These are phyloP conservation scores for Eupelmus urozonus DNA, from an alignment of 2,888 invertebrate species.

Conservation along the genomic window DNA sequence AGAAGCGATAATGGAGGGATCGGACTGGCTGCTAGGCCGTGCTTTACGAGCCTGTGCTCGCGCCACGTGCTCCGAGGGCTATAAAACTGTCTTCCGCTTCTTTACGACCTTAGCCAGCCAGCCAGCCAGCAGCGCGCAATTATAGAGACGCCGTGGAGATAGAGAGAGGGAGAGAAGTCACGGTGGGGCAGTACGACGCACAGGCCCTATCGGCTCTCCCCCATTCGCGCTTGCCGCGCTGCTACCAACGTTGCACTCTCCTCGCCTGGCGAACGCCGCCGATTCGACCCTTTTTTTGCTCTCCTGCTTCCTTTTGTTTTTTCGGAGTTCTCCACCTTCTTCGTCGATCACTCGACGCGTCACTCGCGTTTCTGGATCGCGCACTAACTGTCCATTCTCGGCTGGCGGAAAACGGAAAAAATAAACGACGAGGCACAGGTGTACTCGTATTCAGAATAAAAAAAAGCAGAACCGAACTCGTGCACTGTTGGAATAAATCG, in stretches of 20 bases:
- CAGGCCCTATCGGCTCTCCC: slow-evolving; percentile 40
- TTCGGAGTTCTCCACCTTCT: background rate
- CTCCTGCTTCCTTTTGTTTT: background rate
- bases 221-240: slow-evolving; percentile 30
- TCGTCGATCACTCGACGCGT: background rate
- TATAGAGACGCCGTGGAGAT: slow-evolving; percentile 13
- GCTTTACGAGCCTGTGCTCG: slow-evolving; percentile 67
- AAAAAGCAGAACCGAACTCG: too few relatives aligned
- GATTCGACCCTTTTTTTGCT: background rate
- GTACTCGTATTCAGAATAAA: too few relatives aligned
- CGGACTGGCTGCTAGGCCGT: slow-evolving; percentile 61
- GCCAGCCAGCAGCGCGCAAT: slow-evolving; percentile 47
- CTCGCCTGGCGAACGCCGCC: slow-evolving; percentile 23
- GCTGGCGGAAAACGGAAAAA: too few relatives aligned
- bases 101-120: slow-evolving; percentile 74
- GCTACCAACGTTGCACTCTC: slow-evolving; percentile 36
- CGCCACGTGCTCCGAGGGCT: slow-evolving; percentile 77
- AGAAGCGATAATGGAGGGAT: slow-evolving; percentile 63
- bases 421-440: too few relatives aligned
- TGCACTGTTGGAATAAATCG: too few relatives aligned
- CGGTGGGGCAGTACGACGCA: slow-evolving; percentile 45
- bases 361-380: too few relatives aligned
- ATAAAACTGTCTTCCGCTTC: slow-evolving; percentile 79
- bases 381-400: too few relatives aligned
- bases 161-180: slow-evolving; percentile 20